phyloP scores from a whole-genome alignment of 2,113 vertebrate genomes.

The Ammodytes dubius region DNA sequence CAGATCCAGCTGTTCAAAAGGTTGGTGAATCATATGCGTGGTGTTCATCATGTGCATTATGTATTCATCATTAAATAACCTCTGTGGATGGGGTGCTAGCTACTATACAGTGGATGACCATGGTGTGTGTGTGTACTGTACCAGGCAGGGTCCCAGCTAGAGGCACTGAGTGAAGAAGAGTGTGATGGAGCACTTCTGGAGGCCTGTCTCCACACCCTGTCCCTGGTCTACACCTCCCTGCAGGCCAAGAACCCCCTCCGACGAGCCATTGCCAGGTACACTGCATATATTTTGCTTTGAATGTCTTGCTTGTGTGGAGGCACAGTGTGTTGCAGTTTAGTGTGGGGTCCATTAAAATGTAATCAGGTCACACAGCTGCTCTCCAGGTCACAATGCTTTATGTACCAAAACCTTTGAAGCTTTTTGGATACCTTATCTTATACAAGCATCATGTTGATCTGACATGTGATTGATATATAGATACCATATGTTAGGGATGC shows the following conservation, averaged over 20 bases:
- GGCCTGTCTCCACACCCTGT: constrained; percentile 88
- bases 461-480: too few relatives aligned
- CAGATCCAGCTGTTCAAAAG: constrained; percentile 93
- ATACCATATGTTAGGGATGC: too few relatives aligned
- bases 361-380: too few relatives aligned
- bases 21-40: constrained; percentile 65
- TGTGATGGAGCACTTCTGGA: constrained; percentile 72
- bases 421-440: too few relatives aligned
- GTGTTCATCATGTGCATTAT: not conserved
- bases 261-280: constrained; percentile 86
- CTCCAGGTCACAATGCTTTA: too few relatives aligned
- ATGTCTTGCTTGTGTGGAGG: too few relatives aligned
- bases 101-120: not conserved
- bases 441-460: too few relatives aligned
- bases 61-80: not conserved
- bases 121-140: constrained; percentile 3
- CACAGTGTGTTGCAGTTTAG: too few relatives aligned
- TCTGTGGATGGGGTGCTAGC: too few relatives aligned
- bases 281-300: not conserved
- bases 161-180: constrained; percentile 77
- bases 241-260: constrained; percentile 91
- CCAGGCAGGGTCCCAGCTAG: constrained; percentile 87
- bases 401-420: too few relatives aligned
- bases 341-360: too few relatives aligned
- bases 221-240: constrained; percentile 87